Percentiles rank a stretch among this genome's conserved stretches.
Evolutionary conservation across 2,888 invertebrate genomes (phyloP).

Genomic region (Apotomis turbidana): DNA sequence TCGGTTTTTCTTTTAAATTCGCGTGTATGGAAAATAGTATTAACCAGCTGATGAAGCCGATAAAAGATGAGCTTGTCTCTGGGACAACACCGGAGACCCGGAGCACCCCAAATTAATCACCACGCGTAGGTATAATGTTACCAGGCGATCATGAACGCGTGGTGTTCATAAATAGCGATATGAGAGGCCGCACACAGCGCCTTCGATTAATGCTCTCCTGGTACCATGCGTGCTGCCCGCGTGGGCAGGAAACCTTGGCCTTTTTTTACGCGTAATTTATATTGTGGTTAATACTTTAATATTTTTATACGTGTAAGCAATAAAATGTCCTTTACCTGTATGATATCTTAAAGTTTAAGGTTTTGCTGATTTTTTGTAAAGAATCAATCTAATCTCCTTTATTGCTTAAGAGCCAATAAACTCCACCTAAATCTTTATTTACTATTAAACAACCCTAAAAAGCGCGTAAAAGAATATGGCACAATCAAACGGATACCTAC

Average conservation of each 20-base stretch:
- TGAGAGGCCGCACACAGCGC: slow-evolving; percentile 78
- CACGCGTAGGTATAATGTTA: slow-evolving; percentile 67
- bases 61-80: slow-evolving; percentile 51
- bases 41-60: slow-evolving; percentile 41
- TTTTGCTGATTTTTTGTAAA: background rate
- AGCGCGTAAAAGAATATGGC: slow-evolving; percentile 41
- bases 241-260: slow-evolving; percentile 60
- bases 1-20: slow-evolving; percentile 1
- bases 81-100: slow-evolving; percentile 53
- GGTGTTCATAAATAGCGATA: slow-evolving; percentile 78
- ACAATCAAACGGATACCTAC: slow-evolving; percentile 47
- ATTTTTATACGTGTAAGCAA: slow-evolving; percentile 23
- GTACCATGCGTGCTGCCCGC: slow-evolving; percentile 61
- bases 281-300: slow-evolving; percentile 6
- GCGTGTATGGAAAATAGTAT: slow-evolving; percentile 23
- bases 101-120: slow-evolving; percentile 66
- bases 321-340: slow-evolving; percentile 12
- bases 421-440: slow-evolving; percentile 40
- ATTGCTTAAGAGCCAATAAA: slow-evolving; percentile 39
- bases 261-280: slow-evolving; percentile 34
- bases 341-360: background rate
- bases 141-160: slow-evolving; percentile 66
- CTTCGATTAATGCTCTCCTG: slow-evolving; percentile 72
- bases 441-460: slow-evolving; percentile 42
- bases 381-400: slow-evolving; percentile 31